Conservation (phyloP, 2,888 invertebrate genomes). For the Protula sp. region DNA sequence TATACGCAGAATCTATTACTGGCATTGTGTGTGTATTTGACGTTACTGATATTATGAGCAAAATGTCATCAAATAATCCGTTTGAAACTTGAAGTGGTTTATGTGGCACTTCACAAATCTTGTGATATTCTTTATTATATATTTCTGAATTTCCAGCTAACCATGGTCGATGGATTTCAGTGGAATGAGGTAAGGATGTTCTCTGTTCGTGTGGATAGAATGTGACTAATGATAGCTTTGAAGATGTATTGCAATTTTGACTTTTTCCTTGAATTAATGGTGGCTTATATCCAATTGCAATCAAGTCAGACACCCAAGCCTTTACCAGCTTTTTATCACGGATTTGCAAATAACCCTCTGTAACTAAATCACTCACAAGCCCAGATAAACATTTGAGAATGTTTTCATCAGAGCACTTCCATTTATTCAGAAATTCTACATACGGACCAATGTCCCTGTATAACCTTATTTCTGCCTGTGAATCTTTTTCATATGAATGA, state of each 20-base stretch:
- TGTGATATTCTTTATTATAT: background rate
- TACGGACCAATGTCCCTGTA: slow-evolving; percentile 25
- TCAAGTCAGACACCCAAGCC: slow-evolving; percentile 24
- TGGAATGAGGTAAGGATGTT: background rate
- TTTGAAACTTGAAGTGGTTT: background rate
- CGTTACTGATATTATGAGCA: background rate
- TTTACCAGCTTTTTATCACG: slow-evolving; percentile 21
- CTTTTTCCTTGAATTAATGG: slow-evolving; percentile 9
- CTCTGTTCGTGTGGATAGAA: background rate
- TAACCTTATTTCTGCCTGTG: slow-evolving; percentile 26
- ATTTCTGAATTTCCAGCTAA: background rate
- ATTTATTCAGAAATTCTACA: slow-evolving; percentile 18
- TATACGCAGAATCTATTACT: background rate
- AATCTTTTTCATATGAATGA: slow-evolving; percentile 29
- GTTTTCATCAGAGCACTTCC: slow-evolving; percentile 21
- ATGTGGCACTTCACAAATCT: background rate
- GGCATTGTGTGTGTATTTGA: background rate
- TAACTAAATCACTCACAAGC: slow-evolving; percentile 17
- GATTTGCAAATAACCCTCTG: slow-evolving; percentile 13
- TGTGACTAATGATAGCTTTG: too few species aligned
- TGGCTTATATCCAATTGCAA: slow-evolving; percentile 18
- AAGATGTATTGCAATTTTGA: too few species aligned
- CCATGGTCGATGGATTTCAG: background rate
- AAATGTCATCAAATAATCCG: background rate
- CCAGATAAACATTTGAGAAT: slow-evolving; percentile 24